Conservation (phyloP, 1,140 invertebrate genomes). For the Radopholus similis region DNA sequence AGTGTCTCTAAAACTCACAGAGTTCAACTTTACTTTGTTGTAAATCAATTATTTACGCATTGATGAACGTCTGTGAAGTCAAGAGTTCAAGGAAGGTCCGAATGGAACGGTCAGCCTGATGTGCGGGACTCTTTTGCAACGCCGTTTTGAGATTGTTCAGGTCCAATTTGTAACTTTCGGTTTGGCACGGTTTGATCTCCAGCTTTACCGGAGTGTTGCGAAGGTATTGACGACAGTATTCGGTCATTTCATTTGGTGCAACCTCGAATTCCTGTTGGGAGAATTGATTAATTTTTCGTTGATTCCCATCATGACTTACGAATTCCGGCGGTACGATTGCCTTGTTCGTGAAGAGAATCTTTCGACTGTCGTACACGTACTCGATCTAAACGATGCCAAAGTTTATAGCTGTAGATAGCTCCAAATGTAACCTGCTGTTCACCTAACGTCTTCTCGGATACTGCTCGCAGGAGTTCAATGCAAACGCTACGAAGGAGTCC, state of each 20-base stretch:
- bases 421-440: neutral
- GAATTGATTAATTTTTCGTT: neutral
- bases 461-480: neutral
- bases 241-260: neutral
- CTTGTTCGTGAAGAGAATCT: conserved; percentile 11
- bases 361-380: conserved; percentile 8
- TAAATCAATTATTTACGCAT: conserved; percentile 10
- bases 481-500: conserved; percentile 4
- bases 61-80: conserved; percentile 20
- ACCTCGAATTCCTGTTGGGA: conserved; percentile 9
- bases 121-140: neutral
- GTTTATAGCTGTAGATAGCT: no score
- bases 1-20: conserved; percentile 14
- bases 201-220: neutral
- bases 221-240: neutral
- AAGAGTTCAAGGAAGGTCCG: conserved; percentile 27
- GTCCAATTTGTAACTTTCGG: neutral
- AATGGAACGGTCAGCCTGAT: conserved; percentile 16
- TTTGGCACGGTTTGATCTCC: conserved; percentile 2
- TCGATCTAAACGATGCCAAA: conserved; percentile 1
- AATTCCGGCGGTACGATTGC: neutral
- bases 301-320: neutral
- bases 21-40: neutral
- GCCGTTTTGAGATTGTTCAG: neutral
- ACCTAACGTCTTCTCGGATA: neutral